Percentiles rank a stretch among this genome's conserved stretches.
Conservation (phyloP, 2,888 invertebrate species). For the Polydrusus pterygomalis region DNA sequence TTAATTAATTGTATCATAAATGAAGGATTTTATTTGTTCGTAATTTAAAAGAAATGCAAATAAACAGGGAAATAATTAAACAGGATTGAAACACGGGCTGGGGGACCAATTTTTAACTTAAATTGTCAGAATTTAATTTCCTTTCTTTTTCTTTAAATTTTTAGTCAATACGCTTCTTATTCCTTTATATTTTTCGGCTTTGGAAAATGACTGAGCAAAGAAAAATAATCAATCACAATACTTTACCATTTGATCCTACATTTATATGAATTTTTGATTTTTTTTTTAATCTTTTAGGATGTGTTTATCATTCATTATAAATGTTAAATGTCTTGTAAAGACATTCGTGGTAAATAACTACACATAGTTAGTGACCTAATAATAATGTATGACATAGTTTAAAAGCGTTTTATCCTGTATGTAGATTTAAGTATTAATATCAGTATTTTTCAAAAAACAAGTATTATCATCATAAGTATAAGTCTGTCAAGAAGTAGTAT, state of each 20-base stretch:
- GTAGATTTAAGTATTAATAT: too few relatives aligned
- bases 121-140: constrained; percentile 44
- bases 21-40: constrained; percentile 43
- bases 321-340: too few relatives aligned
- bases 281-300: too few relatives aligned
- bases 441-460: too few relatives aligned
- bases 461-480: too few relatives aligned
- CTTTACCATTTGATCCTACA: neutral
- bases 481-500: too few relatives aligned
- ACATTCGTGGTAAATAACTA: too few relatives aligned
- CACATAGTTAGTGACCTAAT: too few relatives aligned
- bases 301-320: too few relatives aligned
- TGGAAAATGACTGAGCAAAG: neutral
- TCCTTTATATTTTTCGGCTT: neutral
- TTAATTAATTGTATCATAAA: constrained; percentile 51
- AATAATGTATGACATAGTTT: too few relatives aligned
- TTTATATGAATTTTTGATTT: neutral
- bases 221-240: neutral
- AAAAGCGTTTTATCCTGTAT: too few relatives aligned
- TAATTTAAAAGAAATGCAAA: constrained; percentile 54
- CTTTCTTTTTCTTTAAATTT: constrained; percentile 11
- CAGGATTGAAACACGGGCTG: constrained; percentile 27
- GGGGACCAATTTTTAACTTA: constrained; percentile 28
- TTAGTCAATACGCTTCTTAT: neutral
- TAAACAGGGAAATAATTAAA: constrained; percentile 43